Conservation (phyloP, 1,140 invertebrate genomes). For the Amyelois transitella region DNA sequence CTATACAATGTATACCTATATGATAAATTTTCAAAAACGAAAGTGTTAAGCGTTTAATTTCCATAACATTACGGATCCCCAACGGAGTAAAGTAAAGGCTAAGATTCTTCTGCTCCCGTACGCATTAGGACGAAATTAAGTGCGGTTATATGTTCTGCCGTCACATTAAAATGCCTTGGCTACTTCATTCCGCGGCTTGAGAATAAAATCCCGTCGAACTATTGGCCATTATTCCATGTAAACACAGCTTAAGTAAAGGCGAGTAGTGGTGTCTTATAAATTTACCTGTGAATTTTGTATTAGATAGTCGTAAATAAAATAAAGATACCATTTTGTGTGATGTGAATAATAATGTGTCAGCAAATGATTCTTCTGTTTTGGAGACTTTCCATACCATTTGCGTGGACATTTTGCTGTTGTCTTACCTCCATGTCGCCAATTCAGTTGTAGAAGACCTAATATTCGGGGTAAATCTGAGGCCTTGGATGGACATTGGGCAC, state of each 20-base stretch:
- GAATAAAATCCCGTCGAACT: slow-evolving; percentile 46
- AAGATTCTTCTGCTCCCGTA: slow-evolving; percentile 47
- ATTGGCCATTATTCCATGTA: slow-evolving; percentile 63
- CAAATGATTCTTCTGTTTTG: too few relatives aligned
- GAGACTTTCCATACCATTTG: too few relatives aligned
- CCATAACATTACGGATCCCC: background rate
- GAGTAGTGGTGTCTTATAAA: slow-evolving; percentile 23
- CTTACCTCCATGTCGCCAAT: too few relatives aligned
- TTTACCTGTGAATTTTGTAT: slow-evolving; percentile 42
- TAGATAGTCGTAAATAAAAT: slow-evolving; percentile 10
- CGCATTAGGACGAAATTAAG: slow-evolving; percentile 72
- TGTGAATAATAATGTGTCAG: too few relatives aligned
- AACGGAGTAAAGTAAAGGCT: slow-evolving; percentile 19
- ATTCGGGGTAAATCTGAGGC: too few relatives aligned
- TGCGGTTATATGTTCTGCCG: slow-evolving; percentile 64
- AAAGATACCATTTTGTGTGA: too few relatives aligned
- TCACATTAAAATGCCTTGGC: slow-evolving; percentile 67
- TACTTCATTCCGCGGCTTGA: slow-evolving; percentile 44
- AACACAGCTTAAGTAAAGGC: slow-evolving; percentile 8
- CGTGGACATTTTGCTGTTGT: too few relatives aligned
- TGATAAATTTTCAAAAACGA: too few relatives aligned
- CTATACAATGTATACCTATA: too few relatives aligned
- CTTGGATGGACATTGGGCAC: too few relatives aligned
- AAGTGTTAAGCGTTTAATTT: background rate
- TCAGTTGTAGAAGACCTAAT: too few relatives aligned